A percentile compares a stretch with the other conserved stretches of the same genome.
phyloP scores from a whole-genome alignment of 2,113 vertebrate species.

The Terrapene triunguis region DNA sequence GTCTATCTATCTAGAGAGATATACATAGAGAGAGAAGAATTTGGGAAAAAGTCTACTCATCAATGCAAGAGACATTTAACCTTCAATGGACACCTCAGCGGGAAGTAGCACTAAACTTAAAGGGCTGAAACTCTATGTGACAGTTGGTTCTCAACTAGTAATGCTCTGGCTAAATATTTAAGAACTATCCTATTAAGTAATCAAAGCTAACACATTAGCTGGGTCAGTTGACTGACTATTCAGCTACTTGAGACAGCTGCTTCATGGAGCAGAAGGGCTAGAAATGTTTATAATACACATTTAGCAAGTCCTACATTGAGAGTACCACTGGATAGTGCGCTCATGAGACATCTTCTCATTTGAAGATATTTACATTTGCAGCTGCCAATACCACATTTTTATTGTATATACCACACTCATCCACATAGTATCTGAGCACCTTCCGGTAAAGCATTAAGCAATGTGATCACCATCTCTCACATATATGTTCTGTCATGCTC shows the following conservation, averaged over 20 bases:
- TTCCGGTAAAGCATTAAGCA: background rate
- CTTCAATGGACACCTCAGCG: constrained; percentile 8
- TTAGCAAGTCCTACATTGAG: background rate
- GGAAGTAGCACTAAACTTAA: background rate
- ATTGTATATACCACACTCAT: background rate
- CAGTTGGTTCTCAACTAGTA: background rate
- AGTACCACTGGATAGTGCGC: fast-evolving
- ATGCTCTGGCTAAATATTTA: constrained; percentile 7
- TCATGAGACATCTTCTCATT: background rate
- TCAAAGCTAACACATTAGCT: background rate
- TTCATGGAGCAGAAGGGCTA: fast-evolving
- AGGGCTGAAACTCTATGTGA: background rate
- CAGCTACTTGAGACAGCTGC: background rate
- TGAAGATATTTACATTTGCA: background rate
- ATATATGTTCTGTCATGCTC: background rate
- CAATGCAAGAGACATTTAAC: background rate
- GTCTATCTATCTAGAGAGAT: background rate
- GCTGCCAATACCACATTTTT: background rate
- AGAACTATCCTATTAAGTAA: constrained; percentile 15
- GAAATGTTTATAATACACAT: fast-evolving
- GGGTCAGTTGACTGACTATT: background rate
- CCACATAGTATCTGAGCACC: background rate
- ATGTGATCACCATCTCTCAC: background rate
- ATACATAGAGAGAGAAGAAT: background rate
- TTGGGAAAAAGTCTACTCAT: background rate